Conservation (phyloP, 2,888 invertebrate genomes). For the Norana najaformis region DNA sequence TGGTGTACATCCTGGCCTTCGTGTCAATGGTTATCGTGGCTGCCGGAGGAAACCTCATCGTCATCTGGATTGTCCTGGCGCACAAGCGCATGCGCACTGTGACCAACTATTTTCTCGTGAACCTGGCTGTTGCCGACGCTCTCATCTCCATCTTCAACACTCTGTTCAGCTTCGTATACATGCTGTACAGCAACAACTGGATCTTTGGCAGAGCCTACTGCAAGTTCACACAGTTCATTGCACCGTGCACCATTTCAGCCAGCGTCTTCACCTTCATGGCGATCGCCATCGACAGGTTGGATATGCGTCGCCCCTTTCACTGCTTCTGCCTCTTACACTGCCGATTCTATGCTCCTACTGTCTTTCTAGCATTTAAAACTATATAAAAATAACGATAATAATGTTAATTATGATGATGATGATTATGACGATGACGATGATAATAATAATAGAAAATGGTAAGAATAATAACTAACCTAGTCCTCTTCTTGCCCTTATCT, state of each 20-base stretch:
- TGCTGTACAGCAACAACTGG: conserved; percentile 84
- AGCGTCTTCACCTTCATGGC: conserved; percentile 96
- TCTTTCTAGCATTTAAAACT: neutral
- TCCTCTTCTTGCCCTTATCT: too few species aligned
- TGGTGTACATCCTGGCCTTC: conserved; percentile 84
- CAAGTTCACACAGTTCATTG: conserved; percentile 91
- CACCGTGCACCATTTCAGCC: conserved; percentile 86
- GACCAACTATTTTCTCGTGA: conserved; percentile 95
- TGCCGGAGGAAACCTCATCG: conserved; percentile 93
- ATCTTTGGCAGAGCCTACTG: conserved; percentile 91
- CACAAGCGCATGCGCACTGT: conserved; percentile 96
- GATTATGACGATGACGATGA: neutral
- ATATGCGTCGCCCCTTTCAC: neutral
- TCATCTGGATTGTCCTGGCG: conserved; percentile 95
- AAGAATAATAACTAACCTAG: neutral
- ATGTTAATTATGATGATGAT: neutral
- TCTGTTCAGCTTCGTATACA: conserved; percentile 91
- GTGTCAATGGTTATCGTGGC: conserved; percentile 88
- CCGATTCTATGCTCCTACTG: neutral
- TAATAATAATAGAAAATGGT: neutral
- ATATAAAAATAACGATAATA: neutral
- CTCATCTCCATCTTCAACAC: conserved; percentile 94
- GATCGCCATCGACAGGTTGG: conserved; percentile 91
- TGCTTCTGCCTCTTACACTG: neutral
- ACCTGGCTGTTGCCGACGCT: conserved; percentile 93